Evolutionary conservation across 2,888 invertebrate species (phyloP).

Genomic region (Synanthedon formicaeformis): DNA sequence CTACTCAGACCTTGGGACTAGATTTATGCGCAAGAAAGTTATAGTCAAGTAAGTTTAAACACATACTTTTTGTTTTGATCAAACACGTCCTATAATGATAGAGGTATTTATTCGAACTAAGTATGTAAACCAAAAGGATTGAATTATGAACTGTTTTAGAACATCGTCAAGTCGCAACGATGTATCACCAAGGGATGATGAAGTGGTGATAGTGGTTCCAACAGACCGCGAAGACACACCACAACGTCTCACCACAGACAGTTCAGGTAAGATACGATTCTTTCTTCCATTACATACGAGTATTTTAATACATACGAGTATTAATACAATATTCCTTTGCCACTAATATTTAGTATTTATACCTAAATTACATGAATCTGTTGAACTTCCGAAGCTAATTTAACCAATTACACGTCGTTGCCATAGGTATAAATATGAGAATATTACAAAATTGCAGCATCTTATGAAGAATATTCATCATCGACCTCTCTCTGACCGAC

Average conservation of each 20-base stretch:
- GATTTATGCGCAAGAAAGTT: conserved; percentile 84
- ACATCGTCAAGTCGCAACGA: conserved; percentile 52
- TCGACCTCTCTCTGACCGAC: conserved; percentile 77
- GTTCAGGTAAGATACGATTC: conserved; percentile 66
- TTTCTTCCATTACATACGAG: no score
- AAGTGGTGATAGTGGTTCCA: conserved; percentile 61
- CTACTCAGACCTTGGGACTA: conserved; percentile 82
- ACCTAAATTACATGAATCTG: not conserved
- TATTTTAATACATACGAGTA: no score
- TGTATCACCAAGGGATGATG: conserved; percentile 56
- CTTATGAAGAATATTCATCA: conserved; percentile 79
- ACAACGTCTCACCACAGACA: conserved; percentile 72
- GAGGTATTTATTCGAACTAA: not conserved
- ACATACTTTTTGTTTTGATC: no score
- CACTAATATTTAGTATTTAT: no score
- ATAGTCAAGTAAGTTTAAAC: conserved; percentile 76
- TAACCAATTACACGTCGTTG: conserved; percentile 60
- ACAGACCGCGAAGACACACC: conserved; percentile 63
- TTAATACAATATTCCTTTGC: no score
- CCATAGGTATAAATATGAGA: conserved; percentile 68
- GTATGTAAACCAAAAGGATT: not conserved
- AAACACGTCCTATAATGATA: no score
- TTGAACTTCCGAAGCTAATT: conserved; percentile 12
- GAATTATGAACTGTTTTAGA: conserved; percentile 22
- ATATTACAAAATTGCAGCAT: conserved; percentile 75